Evolutionary conservation across 1,140 invertebrate genomes (phyloP), one percentile per base, ranked within the genome.

Genomic region (Leptinotarsa texana): DNA sequence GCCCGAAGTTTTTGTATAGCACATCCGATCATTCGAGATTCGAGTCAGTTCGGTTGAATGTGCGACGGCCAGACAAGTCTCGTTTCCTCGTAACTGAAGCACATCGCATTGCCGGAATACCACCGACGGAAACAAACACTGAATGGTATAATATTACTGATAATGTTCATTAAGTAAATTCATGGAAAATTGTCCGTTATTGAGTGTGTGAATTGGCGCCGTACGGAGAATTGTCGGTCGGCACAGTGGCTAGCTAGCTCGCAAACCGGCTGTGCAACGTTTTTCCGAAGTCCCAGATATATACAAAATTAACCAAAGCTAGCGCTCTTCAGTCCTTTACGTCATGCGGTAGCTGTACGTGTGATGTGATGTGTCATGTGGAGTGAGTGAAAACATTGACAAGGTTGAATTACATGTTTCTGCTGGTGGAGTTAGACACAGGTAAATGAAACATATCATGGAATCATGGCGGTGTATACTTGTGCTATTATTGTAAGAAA

Each of bases 301-400:
- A 57, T 57, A 57, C 51, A 57, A 57, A 57, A 57, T 57, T 57
- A 57, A 57, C 51, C 51, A 18, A 57, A 57, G 51, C 51, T 57
- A 15, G 51, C 15, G 51, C 51, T 15, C 13, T 57, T 18, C 51
- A 57, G 51, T 57, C 51, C 15, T 57, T 57, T 57, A 57, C 51
- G 51, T 57, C 51, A 57, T 57, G 51, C 51, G 51, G 51, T 4
- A 18, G 15, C n/a, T 18, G n/a, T 57, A 57, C 51, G 51, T 57
- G 51, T 57, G 51, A 57, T 57, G 51, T 57, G 51, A 57, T 57
- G 51, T 57, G 51, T 57, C 51, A 57, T 57, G 51, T 57, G 51
- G 4, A 18, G n/a, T 57, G n/a, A 18, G 51, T 57, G 51, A 18
- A 57, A 57, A 18, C n/a, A 13, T 57, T 3, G 51, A 57, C 51